A percentile compares a stretch with the other conserved stretches of the same genome.
phyloP scores from a whole-genome alignment of 2,888 invertebrate genomes.

The Caenorhabditis sp. region DNA sequence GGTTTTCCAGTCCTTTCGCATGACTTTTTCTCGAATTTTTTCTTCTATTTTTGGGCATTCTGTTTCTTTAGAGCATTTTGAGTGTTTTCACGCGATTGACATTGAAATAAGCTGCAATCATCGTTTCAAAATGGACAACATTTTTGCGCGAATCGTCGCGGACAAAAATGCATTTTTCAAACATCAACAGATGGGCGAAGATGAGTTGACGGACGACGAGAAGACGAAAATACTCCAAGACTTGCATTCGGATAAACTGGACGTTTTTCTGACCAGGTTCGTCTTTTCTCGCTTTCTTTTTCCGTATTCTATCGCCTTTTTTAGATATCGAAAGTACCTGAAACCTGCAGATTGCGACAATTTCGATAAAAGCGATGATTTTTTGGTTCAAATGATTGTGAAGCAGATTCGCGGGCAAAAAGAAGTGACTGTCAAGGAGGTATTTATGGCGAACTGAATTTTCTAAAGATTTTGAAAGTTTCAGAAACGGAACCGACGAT shows the following conservation, averaged over 20 bases:
- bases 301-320: constrained; percentile 8
- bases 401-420: constrained; percentile 18
- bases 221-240: constrained; percentile 61
- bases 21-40: not conserved
- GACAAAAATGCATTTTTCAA: constrained; percentile 67
- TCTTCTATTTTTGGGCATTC: constrained; percentile 3
- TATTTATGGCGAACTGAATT: too few relatives aligned
- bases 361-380: constrained; percentile 59
- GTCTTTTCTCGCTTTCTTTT: constrained; percentile 1
- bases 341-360: constrained; percentile 45
- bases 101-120: too few relatives aligned
- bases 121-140: constrained; percentile 48
- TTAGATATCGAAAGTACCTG: constrained; percentile 63
- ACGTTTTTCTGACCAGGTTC: constrained; percentile 69
- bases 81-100: too few relatives aligned
- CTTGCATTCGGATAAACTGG: constrained; percentile 55
- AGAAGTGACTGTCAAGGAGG: constrained; percentile 24
- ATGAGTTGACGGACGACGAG: constrained; percentile 65
- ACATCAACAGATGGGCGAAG: constrained; percentile 68
- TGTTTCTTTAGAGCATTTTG: too few relatives aligned
- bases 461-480: not conserved
- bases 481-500: constrained; percentile 69
- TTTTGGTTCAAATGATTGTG: constrained; percentile 51
- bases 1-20: not conserved
- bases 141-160: constrained; percentile 59